Base-by-base conservation (phyloP, 2,888 invertebrate genomes). In the Lithophane socia region DNA sequence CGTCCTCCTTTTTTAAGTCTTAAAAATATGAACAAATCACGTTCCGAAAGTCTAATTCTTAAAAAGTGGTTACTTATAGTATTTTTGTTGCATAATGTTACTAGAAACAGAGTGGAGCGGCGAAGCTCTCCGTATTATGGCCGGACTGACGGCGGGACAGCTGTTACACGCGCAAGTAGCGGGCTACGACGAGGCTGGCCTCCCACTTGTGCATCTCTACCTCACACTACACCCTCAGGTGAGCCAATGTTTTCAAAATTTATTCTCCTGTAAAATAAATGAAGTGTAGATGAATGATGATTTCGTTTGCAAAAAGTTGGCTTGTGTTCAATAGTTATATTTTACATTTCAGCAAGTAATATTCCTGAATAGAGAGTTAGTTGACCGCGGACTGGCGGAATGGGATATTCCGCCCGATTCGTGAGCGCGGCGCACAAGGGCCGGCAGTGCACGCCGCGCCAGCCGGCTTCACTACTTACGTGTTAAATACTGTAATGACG, bases 81-180 rank as follows among this genome's bases (percentile, higher is more conserved):
- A 47, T 44, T 54, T 37, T 56, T 70, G n/a, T 24, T 42, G 18
- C 42, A 24, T 42, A 52, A 71, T 63, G 21, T 77, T 68, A 81
- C 16, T 89, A 97, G 97, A 96, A 91, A 88, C 92, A 84, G 97
- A 97, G 88, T 99, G 99, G 98, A 97, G 97, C 88, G 97, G 97
- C 84, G 98, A 98, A 91, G 98, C 99, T 73, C 97, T 97, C 77
- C 97, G 98, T 87, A 97, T 98, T 87, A 98, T 99, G 94, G 98
- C 98, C 89, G 98, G 98, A 77, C 96, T 99, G 91, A 98, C 98
- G 85, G 98, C 98, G 91, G 98, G 98, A 79, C 98, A 98, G 93
- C 97, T 99, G 90, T 97, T 99, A 90, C 99, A 98, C 96, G 99
- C 99, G 78, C 98, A 99, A 96, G 98, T 99, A 82, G 98, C 98